Evolutionary conservation across 2,113 vertebrate genomes (phyloP).

Genomic region (Stictonetta naevosa): DNA sequence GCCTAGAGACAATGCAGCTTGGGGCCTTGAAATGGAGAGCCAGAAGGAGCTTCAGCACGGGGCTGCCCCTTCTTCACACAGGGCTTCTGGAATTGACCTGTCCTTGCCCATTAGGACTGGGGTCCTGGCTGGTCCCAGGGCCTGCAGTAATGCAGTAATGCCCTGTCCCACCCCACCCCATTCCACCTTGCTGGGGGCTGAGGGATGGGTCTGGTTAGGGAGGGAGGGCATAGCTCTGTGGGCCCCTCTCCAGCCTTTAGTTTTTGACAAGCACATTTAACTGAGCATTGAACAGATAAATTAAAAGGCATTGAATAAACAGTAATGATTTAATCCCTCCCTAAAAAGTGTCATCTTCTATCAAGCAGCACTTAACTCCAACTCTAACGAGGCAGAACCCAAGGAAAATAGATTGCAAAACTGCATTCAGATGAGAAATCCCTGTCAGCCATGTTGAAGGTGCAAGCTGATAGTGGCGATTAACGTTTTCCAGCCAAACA

Average conservation of each 20-base stretch:
- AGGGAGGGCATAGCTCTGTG: not conserved
- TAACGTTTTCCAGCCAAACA: not conserved
- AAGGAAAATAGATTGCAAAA: not conserved
- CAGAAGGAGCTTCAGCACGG: not conserved
- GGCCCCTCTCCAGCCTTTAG: not conserved
- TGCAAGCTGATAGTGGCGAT: not conserved
- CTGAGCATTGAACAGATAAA: not conserved
- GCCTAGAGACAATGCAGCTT: not conserved
- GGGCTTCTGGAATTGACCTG: not conserved
- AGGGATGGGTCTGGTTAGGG: fast-evolving
- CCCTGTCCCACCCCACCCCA: not conserved
- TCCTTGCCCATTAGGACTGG: not conserved
- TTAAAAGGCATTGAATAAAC: not conserved
- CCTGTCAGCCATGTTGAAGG: not conserved
- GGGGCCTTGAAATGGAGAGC: not conserved
- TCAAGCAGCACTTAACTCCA: fast-evolving
- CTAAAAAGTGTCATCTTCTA: not conserved
- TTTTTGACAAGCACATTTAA: not conserved
- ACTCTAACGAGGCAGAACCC: not conserved
- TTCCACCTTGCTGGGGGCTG: not conserved
- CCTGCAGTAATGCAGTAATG: not conserved
- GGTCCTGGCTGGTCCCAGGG: not conserved
- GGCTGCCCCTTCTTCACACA: not conserved
- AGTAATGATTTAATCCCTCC: not conserved
- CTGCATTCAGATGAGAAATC: not conserved